Conservation (phyloP, 2,113 vertebrate species). For the Natator depressus region DNA sequence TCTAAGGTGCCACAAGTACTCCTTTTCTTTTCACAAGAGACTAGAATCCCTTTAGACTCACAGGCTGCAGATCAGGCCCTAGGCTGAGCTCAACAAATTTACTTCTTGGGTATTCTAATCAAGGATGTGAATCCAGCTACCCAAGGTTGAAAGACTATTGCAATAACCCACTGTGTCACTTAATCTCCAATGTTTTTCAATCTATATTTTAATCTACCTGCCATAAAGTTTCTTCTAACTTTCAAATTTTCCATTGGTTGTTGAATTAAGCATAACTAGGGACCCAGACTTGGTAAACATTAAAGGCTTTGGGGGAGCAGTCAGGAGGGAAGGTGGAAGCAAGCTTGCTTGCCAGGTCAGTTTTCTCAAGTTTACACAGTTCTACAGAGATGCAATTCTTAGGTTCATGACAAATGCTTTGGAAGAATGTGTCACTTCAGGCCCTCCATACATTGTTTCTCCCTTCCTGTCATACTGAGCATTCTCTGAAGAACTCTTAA, state of each 20-base stretch:
- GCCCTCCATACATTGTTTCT: conserved; percentile 15
- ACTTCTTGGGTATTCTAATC: conserved; percentile 1
- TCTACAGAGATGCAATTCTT: conserved; percentile 18
- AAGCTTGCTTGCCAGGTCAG: neutral
- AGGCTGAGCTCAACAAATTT: neutral
- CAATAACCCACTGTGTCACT: neutral
- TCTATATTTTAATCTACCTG: neutral
- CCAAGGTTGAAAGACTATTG: neutral
- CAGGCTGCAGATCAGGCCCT: neutral
- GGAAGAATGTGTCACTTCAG: conserved; percentile 29
- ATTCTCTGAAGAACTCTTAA: conserved; percentile 61
- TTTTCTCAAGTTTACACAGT: conserved; percentile 18
- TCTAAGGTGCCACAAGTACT: too few relatives aligned
- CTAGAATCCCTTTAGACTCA: neutral
- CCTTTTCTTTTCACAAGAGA: too few relatives aligned
- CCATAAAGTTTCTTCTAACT: neutral
- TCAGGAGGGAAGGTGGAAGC: neutral
- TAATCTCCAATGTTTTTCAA: neutral
- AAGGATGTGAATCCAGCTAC: neutral
- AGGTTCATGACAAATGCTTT: conserved; percentile 42
- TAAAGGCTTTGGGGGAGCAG: neutral
- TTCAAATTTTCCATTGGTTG: neutral
- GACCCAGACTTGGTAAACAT: neutral
- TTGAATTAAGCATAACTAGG: neutral
- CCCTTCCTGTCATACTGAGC: conserved; percentile 52